These are phyloP conservation scores for Synergus umbraculus DNA, from an alignment of 2,888 invertebrate species.

Conservation along the genomic window DNA sequence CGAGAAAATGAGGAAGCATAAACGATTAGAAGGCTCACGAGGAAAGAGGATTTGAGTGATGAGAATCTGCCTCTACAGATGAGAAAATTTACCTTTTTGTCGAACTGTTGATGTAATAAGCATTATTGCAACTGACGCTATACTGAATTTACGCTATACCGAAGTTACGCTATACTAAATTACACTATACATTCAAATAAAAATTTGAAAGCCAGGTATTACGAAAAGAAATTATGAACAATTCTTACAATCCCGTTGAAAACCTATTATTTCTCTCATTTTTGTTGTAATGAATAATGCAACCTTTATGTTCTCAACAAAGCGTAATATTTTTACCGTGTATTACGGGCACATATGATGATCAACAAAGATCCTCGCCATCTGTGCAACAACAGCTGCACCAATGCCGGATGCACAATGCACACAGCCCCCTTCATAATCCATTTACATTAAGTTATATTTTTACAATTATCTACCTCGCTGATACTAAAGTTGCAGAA, in stretches of 20 bases:
- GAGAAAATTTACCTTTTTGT: neutral
- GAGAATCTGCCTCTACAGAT: no score
- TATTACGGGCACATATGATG: slow-evolving; percentile 43
- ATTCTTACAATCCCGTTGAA: no score
- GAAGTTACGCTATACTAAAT: no score
- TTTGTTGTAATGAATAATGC: slow-evolving; percentile 16
- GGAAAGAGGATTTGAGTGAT: neutral
- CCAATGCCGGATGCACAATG: slow-evolving; percentile 56
- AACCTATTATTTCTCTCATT: neutral
- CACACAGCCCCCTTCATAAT: slow-evolving; percentile 53
- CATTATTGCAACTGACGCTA: neutral
- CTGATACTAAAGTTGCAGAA: neutral
- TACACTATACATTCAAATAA: no score
- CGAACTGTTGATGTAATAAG: neutral
- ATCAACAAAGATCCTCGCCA: slow-evolving; percentile 58
- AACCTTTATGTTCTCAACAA: slow-evolving; percentile 37
- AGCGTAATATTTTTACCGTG: slow-evolving; percentile 11
- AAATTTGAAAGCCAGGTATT: no score
- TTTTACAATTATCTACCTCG: slow-evolving; percentile 56
- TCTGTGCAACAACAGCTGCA: slow-evolving; percentile 64
- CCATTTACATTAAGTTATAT: slow-evolving; percentile 59
- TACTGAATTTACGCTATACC: no score
- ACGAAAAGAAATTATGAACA: no score
- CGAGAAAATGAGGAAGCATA: neutral
- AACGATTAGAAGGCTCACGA: neutral